Conservation (phyloP, 2,113 vertebrate genomes). For the Odocoileus hemionus region DNA sequence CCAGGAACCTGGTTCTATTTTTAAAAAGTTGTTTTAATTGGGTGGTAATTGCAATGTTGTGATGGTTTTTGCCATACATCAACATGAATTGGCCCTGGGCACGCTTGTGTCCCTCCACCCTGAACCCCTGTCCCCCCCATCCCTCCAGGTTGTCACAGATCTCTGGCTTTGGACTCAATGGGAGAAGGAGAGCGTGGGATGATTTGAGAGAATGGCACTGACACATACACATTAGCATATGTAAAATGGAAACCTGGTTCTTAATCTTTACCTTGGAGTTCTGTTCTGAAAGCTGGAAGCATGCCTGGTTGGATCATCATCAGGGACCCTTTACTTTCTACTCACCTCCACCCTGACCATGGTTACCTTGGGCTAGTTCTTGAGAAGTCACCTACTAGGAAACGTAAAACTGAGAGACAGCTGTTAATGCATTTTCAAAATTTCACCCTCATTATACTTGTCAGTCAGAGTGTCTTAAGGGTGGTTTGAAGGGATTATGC, state of each 20-base stretch:
- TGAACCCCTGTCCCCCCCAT: not conserved
- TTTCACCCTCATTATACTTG: not conserved
- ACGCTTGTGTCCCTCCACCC: not conserved
- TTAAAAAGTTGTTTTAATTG: not conserved
- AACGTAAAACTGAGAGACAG: not conserved
- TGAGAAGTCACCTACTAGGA: not conserved
- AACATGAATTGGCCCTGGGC: not conserved
- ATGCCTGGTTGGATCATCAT: not conserved
- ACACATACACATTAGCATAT: not conserved
- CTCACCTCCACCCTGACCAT: rapidly evolving
- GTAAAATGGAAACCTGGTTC: not conserved
- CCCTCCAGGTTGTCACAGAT: not conserved
- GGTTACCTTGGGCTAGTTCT: not conserved
- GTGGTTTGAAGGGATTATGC: not conserved
- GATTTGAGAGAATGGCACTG: not conserved
- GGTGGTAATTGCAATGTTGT: not conserved
- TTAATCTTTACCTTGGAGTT: not conserved
- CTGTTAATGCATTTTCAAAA: not conserved
- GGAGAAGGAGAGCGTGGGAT: not conserved
- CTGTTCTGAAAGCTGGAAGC: not conserved
- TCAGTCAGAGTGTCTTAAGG: not conserved
- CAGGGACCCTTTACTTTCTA: not conserved
- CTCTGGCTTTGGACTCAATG: not conserved
- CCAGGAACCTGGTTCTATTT: not conserved
- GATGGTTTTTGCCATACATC: not conserved